Evolutionary conservation across 2,797 vertebrate species (phyloP), one percentile per base, ranked within the genome.

Genomic region (Oryzias sinensis): DNA sequence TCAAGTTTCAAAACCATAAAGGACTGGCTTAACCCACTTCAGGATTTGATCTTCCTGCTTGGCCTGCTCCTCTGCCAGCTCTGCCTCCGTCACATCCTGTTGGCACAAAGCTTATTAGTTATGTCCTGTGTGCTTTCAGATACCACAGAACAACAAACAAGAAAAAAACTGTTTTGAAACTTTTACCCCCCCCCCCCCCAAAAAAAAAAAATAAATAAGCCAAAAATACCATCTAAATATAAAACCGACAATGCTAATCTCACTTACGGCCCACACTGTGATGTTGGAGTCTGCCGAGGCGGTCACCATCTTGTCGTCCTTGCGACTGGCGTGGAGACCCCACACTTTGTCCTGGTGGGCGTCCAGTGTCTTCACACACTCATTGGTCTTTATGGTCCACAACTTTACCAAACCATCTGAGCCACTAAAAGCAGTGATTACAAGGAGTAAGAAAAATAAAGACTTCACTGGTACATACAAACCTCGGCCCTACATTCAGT

Each of bases 331-430:
- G 27, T 99, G 94, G n/a, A 99, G 92, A 43, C 94, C 97, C 97
- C 97, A 99, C 65, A 99, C 93, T 87, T 98, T 99, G 68, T 96
- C 93, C 72, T 95, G 93, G 1, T 99, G 97, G 25, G 89, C 93
- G 0, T 99, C 97, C 43, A 99, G 62, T 0, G 97, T 99, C 84
- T 93, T 94, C 68, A 98, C 93, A 5, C 97, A 99, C 79, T 98
- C 97, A 0, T 97, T 98, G 43, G 89, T 95, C 83, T 99, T 99
- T 70, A 99, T 96, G 49, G 97, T 99, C 97, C 97, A 99, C 27
- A 99, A 93, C 68, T 99, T 99, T 25, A 99, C 63, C 8, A 99
- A 93, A 14, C 97, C 97, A 0, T 99, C 96, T 0, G 97, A 97
- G 27, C 95, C 97, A 0, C 97, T 99, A 14, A 46, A n/a, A 52